Conservation (phyloP, 64 coral and sea anemone genomes). For the Stichodactyla mertensii region DNA sequence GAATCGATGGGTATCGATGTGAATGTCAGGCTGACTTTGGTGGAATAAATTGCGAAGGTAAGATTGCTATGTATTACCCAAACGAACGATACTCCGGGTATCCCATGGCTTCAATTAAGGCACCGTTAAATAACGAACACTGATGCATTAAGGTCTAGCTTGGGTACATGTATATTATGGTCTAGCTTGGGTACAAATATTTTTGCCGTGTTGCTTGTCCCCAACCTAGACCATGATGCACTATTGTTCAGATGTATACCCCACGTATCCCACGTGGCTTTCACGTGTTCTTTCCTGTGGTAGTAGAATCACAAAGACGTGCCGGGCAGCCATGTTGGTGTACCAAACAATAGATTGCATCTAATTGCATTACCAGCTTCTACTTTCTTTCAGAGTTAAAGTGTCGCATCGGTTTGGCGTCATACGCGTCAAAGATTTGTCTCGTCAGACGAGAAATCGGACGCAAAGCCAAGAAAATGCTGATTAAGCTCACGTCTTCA, state of each 20-base stretch:
- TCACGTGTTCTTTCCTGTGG: too few species aligned
- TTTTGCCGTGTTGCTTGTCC: not conserved
- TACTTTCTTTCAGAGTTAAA: conserved; percentile 46
- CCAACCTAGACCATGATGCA: not conserved
- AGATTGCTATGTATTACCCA: not conserved
- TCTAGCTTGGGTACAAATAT: not conserved
- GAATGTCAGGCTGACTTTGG: conserved; percentile 65
- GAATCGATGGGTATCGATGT: conserved; percentile 82
- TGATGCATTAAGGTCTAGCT: not conserved
- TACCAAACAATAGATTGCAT: too few species aligned
- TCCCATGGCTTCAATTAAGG: too few species aligned
- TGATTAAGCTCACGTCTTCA: conserved; percentile 41
- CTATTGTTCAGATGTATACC: not conserved
- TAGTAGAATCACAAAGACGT: too few species aligned
- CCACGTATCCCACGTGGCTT: not conserved
- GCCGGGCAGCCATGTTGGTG: too few species aligned
- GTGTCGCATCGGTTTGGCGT: conserved; percentile 64
- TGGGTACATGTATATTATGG: not conserved
- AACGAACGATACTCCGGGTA: not conserved
- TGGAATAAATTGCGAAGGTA: conserved; percentile 77
- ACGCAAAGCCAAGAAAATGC: conserved; percentile 63
- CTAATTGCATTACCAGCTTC: too few species aligned
- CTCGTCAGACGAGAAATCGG: conserved; percentile 58
- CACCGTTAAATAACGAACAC: too few species aligned
- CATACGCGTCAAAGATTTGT: conserved; percentile 65